phyloP scores from a whole-genome alignment of 2,797 vertebrate species.

The Cirrhinus molitorella region DNA sequence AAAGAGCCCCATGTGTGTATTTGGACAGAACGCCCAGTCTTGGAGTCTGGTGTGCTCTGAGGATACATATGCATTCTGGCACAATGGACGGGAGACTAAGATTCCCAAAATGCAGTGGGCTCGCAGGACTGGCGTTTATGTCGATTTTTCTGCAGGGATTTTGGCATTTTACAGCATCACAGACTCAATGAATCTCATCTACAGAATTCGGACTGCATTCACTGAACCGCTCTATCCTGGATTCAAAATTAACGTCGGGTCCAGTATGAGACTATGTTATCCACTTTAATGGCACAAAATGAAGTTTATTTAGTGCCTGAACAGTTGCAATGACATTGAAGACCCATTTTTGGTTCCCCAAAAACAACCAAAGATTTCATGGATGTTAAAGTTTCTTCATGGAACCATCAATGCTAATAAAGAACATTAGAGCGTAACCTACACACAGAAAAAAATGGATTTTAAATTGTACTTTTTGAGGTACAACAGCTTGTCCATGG shows the following conservation, averaged over 20 bases:
- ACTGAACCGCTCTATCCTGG: slow-evolving; percentile 37
- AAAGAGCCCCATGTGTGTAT: slow-evolving; percentile 1
- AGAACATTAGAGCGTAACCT: too few species aligned
- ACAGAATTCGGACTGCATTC: slow-evolving; percentile 28
- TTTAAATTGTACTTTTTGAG: too few species aligned
- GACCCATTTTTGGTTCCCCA: too few species aligned
- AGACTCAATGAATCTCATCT: slow-evolving; percentile 50
- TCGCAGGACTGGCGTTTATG: slow-evolving; percentile 32
- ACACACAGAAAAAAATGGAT: too few species aligned
- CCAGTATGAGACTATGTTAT: slow-evolving; percentile 24
- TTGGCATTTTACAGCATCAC: slow-evolving; percentile 55
- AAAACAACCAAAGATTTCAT: too few species aligned
- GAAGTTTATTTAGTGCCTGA: not conserved
- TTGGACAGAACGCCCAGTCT: slow-evolving; percentile 49
- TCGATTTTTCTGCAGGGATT: slow-evolving; percentile 44
- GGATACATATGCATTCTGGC: slow-evolving; percentile 8
- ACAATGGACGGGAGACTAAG: slow-evolving; percentile 38
- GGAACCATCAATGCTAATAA: too few species aligned
- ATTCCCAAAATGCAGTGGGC: not conserved
- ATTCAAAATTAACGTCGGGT: slow-evolving; percentile 26
- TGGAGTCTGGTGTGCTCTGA: slow-evolving; percentile 51
- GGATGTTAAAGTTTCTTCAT: too few species aligned
- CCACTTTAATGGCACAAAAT: not conserved
- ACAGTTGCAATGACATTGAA: too few species aligned
- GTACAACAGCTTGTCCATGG: too few species aligned